These are phyloP conservation scores for Panurus biarmicus DNA, from an alignment of 2,113 vertebrate genomes.

Conservation along the genomic window DNA sequence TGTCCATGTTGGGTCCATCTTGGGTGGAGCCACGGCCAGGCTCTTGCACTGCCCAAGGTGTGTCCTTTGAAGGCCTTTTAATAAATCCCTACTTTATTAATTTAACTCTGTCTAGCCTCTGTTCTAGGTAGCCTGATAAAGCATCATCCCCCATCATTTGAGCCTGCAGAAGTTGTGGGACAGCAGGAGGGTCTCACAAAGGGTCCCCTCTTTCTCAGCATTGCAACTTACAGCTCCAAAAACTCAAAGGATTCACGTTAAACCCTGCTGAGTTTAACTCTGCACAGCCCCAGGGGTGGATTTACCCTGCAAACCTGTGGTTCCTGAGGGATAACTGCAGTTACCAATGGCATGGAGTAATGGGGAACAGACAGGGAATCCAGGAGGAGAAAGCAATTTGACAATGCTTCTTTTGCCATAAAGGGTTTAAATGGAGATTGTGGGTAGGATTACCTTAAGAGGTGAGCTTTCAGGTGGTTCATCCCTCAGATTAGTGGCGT, in stretches of 20 bases:
- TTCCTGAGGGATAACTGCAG: neutral
- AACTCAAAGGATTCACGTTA: neutral
- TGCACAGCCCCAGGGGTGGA: neutral
- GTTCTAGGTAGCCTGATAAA: too few relatives aligned
- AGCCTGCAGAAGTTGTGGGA: neutral
- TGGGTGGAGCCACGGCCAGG: too few relatives aligned
- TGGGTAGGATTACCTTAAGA: neutral
- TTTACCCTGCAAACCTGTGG: neutral
- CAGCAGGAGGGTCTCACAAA: neutral
- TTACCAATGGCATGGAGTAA: neutral
- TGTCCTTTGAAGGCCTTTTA: too few relatives aligned
- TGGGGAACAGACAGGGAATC: neutral
- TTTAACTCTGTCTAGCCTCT: too few relatives aligned
- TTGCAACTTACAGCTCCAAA: neutral
- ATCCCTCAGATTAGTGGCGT: neutral
- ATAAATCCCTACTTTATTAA: too few relatives aligned
- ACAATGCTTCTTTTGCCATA: neutral
- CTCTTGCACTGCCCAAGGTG: too few relatives aligned
- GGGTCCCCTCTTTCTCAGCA: neutral
- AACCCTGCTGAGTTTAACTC: neutral
- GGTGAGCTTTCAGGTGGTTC: neutral
- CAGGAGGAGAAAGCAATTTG: neutral
- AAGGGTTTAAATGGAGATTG: neutral
- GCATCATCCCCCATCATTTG: too few relatives aligned
- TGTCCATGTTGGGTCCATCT: too few relatives aligned